Conservation (phyloP, 2,113 vertebrate genomes). For the Hipposideros armiger region DNA sequence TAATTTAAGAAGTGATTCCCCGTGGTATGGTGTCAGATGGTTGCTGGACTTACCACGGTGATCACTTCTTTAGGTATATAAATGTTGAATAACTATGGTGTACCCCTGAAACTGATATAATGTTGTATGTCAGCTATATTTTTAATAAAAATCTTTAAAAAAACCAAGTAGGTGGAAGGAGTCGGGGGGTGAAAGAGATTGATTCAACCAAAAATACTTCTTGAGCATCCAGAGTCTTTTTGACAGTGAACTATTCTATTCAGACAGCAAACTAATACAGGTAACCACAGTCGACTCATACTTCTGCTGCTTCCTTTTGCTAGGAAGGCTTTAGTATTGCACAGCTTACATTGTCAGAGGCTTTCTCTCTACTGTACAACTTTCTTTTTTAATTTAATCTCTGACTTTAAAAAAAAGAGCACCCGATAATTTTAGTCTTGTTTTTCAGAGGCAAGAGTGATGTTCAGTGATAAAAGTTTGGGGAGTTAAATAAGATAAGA, state of each 20-base stretch:
- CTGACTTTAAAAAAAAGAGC: background rate
- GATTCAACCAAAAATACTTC: background rate
- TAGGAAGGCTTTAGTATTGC: background rate
- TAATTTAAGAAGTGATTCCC: too few species aligned
- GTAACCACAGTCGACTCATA: slow-evolving; percentile 48
- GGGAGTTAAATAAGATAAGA: slow-evolving; percentile 41
- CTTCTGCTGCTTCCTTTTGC: background rate
- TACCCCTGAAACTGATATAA: too few species aligned
- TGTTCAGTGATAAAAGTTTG: slow-evolving; percentile 35
- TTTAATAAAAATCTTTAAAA: too few species aligned
- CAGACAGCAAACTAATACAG: background rate
- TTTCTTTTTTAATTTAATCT: background rate
- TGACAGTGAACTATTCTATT: slow-evolving; percentile 28
- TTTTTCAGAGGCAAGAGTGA: slow-evolving; percentile 66
- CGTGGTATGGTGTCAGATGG: too few species aligned
- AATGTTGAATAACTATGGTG: too few species aligned
- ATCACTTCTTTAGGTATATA: too few species aligned
- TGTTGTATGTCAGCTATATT: too few species aligned
- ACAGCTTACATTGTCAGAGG: background rate
- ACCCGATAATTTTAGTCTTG: slow-evolving; percentile 50
- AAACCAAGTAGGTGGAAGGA: too few species aligned
- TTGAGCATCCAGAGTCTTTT: background rate
- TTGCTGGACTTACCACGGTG: too few species aligned
- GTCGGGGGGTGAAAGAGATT: background rate
- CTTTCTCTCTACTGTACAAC: background rate